A percentile compares a stretch with the other conserved stretches of the same genome.
phyloP scores from a whole-genome alignment of 2,113 vertebrate species.

The Cyrtonyx montezumae region DNA sequence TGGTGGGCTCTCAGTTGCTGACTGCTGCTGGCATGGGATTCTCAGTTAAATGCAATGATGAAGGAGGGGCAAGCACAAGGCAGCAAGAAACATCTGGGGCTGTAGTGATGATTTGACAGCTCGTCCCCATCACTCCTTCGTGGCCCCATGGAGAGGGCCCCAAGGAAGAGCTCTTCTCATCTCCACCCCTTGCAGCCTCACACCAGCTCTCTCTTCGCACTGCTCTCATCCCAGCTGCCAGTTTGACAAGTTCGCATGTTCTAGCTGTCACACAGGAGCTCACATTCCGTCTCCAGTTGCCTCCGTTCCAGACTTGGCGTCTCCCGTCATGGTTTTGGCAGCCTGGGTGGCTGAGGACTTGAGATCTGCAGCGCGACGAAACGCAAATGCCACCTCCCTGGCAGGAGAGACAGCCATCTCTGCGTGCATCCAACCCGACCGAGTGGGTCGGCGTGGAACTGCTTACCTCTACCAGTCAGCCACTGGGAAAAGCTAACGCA shows the following conservation, averaged over 20 bases:
- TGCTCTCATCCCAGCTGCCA: not conserved
- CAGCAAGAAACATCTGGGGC: not conserved
- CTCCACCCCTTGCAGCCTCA: not conserved
- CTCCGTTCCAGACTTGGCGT: not conserved
- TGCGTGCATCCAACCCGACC: not conserved
- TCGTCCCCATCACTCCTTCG: not conserved
- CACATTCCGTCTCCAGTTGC: rapidly evolving
- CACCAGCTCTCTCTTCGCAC: not conserved
- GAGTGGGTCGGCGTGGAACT: not conserved
- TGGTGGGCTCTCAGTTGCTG: not conserved
- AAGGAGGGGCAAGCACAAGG: not conserved
- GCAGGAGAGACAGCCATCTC: not conserved
- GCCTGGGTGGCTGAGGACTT: rapidly evolving
- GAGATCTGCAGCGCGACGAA: rapidly evolving
- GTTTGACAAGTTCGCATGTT: rapidly evolving
- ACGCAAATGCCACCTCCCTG: rapidly evolving
- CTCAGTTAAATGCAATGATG: not conserved
- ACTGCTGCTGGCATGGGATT: not conserved
- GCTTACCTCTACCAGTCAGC: not conserved
- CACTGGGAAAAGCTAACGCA: not conserved
- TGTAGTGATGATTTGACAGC: not conserved
- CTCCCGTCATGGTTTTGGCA: rapidly evolving
- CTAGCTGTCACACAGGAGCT: rapidly evolving
- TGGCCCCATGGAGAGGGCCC: not conserved
- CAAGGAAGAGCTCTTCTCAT: not conserved